Conservation (phyloP, 2,797 vertebrate genomes). For the Hypotaenidia philippensis region DNA sequence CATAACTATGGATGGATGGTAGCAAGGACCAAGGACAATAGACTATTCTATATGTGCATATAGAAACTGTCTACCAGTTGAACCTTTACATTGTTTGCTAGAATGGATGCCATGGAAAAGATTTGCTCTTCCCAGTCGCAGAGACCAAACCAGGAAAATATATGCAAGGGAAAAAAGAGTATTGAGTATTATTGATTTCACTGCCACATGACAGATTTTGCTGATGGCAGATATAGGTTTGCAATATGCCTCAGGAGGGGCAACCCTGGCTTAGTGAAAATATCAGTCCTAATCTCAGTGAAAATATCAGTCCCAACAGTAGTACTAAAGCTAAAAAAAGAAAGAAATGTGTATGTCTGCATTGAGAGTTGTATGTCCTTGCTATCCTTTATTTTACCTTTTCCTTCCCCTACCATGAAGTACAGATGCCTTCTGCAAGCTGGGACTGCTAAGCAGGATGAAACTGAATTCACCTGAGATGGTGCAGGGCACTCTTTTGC, state of each 20-base stretch:
- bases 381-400: background rate
- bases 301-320: background rate
- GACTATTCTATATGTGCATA: accelerated
- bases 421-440: background rate
- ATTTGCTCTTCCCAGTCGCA: background rate
- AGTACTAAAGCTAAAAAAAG: background rate
- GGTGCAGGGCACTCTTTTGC: background rate
- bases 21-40: background rate
- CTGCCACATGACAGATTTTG: background rate
- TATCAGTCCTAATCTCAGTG: background rate
- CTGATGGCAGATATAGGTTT: background rate
- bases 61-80: background rate
- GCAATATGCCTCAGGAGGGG: background rate
- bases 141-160: background rate
- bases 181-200: background rate
- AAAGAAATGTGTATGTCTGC: background rate
- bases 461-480: background rate
- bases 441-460: background rate
- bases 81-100: background rate
- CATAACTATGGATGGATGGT: background rate
- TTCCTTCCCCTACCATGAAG: background rate
- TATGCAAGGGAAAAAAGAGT: background rate
- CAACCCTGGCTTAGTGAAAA: background rate
- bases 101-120: background rate
- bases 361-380: background rate